Evolutionary conservation across 2,797 vertebrate species (phyloP), one percentile per base, ranked within the genome.

Genomic region (Chrosomus eos): DNA sequence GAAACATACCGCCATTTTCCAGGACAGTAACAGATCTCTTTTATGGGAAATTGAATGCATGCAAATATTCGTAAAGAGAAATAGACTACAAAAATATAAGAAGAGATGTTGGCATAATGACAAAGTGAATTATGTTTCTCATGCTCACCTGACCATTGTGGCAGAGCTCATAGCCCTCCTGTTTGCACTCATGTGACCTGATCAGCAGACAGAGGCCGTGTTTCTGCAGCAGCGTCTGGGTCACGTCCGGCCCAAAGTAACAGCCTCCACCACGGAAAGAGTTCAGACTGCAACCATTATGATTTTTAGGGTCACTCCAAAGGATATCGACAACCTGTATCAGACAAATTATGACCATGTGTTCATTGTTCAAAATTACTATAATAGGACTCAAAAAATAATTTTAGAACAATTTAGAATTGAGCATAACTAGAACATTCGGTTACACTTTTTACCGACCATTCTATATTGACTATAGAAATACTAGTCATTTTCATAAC

Each of bases 151-250:
- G 96, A 90, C 97, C 97, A 7, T 94, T 86, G 1, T 99, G 98
- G 87, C 96, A 96, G 88, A 98, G 90, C 85, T 99, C 98, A 62
- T 98, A 99, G 62, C 98, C 98, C 75, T 99, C 97, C 7, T 96
- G 96, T 89, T 98, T 99, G 91, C 98, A 99, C 91, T 99, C 97
- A 26, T 99, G 98, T 38, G 98, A 99, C 51, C 98, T 95, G 90
- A 99, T 96, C 75, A 99, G 94, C 91, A 98, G 93, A 92, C 96
- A 96, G 89, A 99, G 94, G 36, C 96, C 93, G 55, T 97, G 95
- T 80, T 89, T 96, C 80, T 92, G 88, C 88, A 99, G 94, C 83
- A 99, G 88, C 23, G 83, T 93, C 80, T 90, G 85, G 16, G 97
- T 98, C 87, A 99, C 81, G 33, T 99, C 97, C 0, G 97, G 97